These are phyloP conservation scores for Epinotia ramella DNA, from an alignment of 2,888 invertebrate species.

Conservation along the genomic window DNA sequence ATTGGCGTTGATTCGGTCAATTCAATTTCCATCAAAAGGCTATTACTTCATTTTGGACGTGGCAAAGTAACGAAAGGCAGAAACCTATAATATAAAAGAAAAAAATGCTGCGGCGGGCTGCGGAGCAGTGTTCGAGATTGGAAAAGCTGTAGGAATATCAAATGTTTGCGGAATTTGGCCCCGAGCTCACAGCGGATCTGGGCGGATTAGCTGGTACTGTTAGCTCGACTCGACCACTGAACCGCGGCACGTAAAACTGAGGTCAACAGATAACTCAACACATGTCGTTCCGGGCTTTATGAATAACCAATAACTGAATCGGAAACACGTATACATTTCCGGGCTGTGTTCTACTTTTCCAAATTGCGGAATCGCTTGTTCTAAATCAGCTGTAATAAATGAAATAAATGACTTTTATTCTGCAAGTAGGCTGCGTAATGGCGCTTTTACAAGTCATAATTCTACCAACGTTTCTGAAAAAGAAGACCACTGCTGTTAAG, in stretches of 20 bases:
- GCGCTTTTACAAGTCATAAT: too few species aligned
- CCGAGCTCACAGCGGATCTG: constrained; percentile 12
- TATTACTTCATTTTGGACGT: constrained; percentile 3
- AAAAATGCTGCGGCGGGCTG: not conserved
- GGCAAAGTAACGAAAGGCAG: constrained; percentile 9
- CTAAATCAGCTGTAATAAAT: not conserved
- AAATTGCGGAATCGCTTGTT: not conserved
- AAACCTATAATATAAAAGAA: constrained; percentile 16
- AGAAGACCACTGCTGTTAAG: too few species aligned
- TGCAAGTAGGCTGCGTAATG: too few species aligned
- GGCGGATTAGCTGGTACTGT: constrained; percentile 19
- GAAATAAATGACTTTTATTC: too few species aligned
- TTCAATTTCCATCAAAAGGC: constrained; percentile 9
- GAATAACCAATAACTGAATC: constrained; percentile 18
- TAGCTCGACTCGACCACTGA: not conserved
- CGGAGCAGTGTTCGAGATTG: constrained; percentile 15
- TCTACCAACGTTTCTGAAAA: too few species aligned
- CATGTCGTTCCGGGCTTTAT: constrained; percentile 8
- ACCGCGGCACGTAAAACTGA: constrained; percentile 3
- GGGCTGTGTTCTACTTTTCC: not conserved
- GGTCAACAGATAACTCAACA: constrained; percentile 28
- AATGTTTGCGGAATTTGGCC: constrained; percentile 14
- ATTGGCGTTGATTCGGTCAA: constrained; percentile 4
- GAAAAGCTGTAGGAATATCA: constrained; percentile 14
- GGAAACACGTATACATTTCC: constrained; percentile 3